A percentile compares a stretch with the other conserved stretches of the same genome.
These are phyloP conservation scores for Ommatoiulus sabulosus DNA, from an alignment of 2,888 invertebrate genomes.

Conservation along the genomic window DNA sequence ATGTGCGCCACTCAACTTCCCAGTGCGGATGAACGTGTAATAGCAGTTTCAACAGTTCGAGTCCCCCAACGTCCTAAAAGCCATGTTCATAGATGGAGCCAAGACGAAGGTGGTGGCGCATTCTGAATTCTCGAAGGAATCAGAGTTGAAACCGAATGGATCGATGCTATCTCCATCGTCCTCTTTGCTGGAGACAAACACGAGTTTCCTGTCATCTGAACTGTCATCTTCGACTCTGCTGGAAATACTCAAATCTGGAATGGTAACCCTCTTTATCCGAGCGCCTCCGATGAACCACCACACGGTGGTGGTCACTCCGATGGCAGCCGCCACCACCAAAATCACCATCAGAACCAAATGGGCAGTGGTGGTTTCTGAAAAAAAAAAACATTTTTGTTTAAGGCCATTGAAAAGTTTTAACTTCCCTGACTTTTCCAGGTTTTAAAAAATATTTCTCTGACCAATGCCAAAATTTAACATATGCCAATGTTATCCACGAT, in stretches of 20 bases:
- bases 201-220: neutral
- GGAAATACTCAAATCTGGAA: neutral
- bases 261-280: neutral
- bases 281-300: constrained; percentile 49
- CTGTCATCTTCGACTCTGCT: neutral
- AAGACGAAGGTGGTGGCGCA: constrained; percentile 6
- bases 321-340: constrained; percentile 45
- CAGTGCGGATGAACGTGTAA: neutral
- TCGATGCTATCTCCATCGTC: neutral
- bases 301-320: constrained; percentile 41
- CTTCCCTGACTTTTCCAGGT: no score
- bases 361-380: constrained; percentile 51
- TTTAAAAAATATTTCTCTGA: no score
- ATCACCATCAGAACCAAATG: constrained; percentile 54
- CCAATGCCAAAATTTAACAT: neutral
- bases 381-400: neutral
- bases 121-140: neutral
- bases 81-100: constrained; percentile 29
- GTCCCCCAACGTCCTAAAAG: neutral
- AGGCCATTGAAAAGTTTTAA: no score
- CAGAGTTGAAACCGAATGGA: neutral
- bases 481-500: neutral
- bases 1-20: constrained; percentile 3
- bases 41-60: constrained; percentile 4
- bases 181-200: constrained; percentile 16